phyloP scores from a whole-genome alignment of 2,888 invertebrate species.

The Pseudococcus jackbeardsleyi region DNA sequence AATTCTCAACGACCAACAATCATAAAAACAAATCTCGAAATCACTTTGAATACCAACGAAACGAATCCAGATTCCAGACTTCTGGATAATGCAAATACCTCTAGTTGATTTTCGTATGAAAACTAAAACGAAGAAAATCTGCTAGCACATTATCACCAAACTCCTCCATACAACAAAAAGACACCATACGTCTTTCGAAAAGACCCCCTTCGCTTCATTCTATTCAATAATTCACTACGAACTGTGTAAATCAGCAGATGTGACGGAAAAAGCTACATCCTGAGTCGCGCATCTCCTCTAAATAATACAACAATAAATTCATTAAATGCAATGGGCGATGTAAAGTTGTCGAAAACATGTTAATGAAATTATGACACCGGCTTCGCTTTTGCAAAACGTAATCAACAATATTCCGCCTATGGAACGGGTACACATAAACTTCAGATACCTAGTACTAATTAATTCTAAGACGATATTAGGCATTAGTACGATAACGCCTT shows the following conservation, averaged over 20 bases:
- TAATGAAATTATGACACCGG: conserved; percentile 41
- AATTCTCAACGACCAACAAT: too few relatives aligned
- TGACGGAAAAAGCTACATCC: neutral
- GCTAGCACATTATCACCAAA: too few relatives aligned
- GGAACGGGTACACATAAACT: neutral
- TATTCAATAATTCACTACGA: neutral
- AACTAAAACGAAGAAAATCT: too few relatives aligned
- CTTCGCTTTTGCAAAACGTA: conserved; percentile 23
- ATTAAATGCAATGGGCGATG: conserved; percentile 35
- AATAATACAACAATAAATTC: conserved; percentile 44
- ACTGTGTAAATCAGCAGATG: neutral
- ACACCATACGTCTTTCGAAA: too few relatives aligned
- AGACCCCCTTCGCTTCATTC: neutral
- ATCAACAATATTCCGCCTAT: conserved; percentile 36
- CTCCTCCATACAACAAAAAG: too few relatives aligned
- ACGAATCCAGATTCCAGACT: too few relatives aligned
- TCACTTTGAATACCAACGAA: too few relatives aligned
- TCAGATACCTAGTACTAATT: conserved; percentile 30
- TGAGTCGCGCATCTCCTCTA: neutral
- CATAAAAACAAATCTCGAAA: too few relatives aligned
- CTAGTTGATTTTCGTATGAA: too few relatives aligned
- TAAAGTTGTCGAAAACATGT: conserved; percentile 43
- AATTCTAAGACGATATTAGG: conserved; percentile 20
- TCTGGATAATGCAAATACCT: too few relatives aligned
- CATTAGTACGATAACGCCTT: conserved; percentile 50